phyloP scores from a whole-genome alignment of 2,797 vertebrate species.

The Propithecus deckenii region DNA sequence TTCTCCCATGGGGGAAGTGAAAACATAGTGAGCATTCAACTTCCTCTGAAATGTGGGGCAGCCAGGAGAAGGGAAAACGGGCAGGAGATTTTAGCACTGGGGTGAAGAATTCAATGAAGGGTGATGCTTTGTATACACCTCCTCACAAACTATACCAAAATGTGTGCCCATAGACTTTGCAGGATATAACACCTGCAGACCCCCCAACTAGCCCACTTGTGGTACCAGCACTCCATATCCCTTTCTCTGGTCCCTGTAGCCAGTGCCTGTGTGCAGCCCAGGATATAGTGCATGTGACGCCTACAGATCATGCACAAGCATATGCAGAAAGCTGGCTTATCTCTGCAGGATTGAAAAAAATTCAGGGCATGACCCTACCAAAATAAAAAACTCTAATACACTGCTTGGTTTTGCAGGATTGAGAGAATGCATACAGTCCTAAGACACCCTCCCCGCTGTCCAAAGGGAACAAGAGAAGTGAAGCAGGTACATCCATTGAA shows the following conservation, averaged over 20 bases:
- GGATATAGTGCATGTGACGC: background rate
- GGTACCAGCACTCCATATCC: too few species aligned
- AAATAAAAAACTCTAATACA: background rate
- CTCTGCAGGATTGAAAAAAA: background rate
- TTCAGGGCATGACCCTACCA: background rate
- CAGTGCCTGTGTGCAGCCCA: background rate
- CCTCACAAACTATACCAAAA: background rate
- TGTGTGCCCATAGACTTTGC: too few species aligned
- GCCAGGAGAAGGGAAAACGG: background rate
- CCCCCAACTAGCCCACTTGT: background rate
- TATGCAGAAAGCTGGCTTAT: background rate
- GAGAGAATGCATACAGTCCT: background rate
- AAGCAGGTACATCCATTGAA: background rate
- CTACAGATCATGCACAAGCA: background rate
- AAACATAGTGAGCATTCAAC: background rate
- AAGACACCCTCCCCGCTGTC: background rate
- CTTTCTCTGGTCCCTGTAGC: too few species aligned
- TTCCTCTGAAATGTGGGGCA: background rate
- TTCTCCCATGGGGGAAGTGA: background rate
- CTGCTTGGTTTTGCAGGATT: background rate
- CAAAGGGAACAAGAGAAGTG: background rate
- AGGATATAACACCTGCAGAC: background rate
- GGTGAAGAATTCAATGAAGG: background rate
- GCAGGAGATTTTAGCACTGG: background rate
- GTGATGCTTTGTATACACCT: background rate